Percentiles rank a stretch among this genome's conserved stretches.
Evolutionary conservation across 92 coral and sea anemone species (phyloP).

Genomic region (Heteractis magnifica): DNA sequence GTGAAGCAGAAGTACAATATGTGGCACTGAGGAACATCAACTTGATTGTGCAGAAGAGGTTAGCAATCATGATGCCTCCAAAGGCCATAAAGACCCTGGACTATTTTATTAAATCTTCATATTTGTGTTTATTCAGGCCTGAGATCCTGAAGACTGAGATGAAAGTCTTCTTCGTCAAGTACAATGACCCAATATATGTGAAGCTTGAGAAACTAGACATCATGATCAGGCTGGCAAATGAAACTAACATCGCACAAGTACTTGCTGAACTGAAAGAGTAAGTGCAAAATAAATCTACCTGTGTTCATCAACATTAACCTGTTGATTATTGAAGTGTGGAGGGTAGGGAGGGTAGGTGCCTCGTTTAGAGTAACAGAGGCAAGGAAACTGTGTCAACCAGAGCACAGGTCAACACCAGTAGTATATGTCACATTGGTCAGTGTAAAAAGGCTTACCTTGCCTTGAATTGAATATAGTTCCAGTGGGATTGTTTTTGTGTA

Average conservation of each 20-base stretch:
- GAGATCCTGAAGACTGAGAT: conserved; percentile 97
- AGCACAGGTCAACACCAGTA: too few species aligned
- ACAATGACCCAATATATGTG: conserved; percentile 98
- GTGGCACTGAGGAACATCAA: conserved; percentile 98
- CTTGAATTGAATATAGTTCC: not conserved
- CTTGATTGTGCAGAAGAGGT: conserved; percentile 99
- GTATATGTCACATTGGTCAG: too few species aligned
- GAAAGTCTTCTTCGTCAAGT: conserved; percentile 99
- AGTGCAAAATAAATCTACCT: conserved; percentile 12
- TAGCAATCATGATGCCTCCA: not conserved
- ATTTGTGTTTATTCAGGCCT: conserved; percentile 46
- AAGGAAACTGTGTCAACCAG: too few species aligned
- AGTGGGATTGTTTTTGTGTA: not conserved
- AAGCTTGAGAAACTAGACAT: conserved; percentile 98
- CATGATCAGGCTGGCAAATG: conserved; percentile 97
- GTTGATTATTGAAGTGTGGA: too few species aligned
- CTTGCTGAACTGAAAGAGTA: conserved; percentile 97
- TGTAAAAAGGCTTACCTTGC: too few species aligned
- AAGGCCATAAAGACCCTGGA: not conserved
- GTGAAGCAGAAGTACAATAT: conserved; percentile 99
- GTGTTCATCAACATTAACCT: too few species aligned
- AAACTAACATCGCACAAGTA: conserved; percentile 96
- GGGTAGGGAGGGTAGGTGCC: too few species aligned
- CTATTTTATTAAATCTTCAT: not conserved
- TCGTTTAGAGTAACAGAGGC: too few species aligned